Conservation (phyloP, 30 jellyfish, hydroid and myxozoan species). For the Aurelia sp. region DNA sequence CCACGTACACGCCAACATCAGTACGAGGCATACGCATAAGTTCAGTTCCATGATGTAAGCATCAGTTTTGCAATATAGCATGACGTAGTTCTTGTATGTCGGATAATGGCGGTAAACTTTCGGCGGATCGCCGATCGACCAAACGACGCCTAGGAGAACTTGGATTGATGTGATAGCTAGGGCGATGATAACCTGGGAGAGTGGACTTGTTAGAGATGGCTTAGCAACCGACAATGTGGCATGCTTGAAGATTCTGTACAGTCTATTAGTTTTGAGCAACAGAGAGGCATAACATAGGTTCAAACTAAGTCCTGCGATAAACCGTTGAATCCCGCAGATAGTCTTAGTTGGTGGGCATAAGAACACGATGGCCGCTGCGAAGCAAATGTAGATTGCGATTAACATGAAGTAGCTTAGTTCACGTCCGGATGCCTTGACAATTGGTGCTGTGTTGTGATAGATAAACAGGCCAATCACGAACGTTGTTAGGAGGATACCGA, state of each 20-base stretch:
- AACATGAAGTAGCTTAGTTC: conserved; percentile 75
- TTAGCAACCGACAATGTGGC: conserved; percentile 80
- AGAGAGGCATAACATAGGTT: conserved; percentile 88
- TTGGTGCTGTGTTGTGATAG: conserved; percentile 27
- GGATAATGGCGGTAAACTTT: conserved; percentile 66
- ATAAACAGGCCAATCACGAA: conserved; percentile 30
- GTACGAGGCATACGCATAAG: conserved; percentile 82
- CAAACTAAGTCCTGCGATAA: conserved; percentile 92
- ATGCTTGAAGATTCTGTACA: conserved; percentile 79
- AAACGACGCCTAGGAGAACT: conserved; percentile 79
- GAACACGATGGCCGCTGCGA: conserved; percentile 62
- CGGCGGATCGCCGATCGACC: conserved; percentile 89
- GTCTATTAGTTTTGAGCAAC: conserved; percentile 84
- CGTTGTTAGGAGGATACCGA: conserved; percentile 53
- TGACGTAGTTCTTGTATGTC: conserved; percentile 39
- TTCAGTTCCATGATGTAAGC: conserved; percentile 71
- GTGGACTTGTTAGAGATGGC: conserved; percentile 89
- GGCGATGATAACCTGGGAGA: conserved; percentile 68
- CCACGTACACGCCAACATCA: conserved; percentile 94
- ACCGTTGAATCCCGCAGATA: conserved; percentile 71
- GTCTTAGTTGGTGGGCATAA: conserved; percentile 49
- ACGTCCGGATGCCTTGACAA: conserved; percentile 77
- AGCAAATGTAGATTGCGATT: conserved; percentile 55
- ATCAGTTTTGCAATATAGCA: conserved; percentile 74
- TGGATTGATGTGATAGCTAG: conserved; percentile 78